A percentile compares a stretch with the other conserved stretches of the same genome.
Conservation (phyloP, 2,113 vertebrate species). For the Lepus timidus region DNA sequence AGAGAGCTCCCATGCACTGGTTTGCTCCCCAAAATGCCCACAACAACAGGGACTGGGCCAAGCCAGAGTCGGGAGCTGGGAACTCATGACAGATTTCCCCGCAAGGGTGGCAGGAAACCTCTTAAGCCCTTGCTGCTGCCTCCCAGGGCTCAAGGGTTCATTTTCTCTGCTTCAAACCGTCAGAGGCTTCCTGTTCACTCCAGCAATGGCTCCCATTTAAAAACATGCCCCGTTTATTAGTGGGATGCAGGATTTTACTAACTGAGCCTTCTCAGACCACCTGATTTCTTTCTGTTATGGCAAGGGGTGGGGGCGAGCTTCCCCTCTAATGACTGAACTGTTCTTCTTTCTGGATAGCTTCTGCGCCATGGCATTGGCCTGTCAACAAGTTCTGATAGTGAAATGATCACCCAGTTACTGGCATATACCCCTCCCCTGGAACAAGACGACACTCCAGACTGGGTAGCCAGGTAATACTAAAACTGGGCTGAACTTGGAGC, state of each 20-base stretch:
- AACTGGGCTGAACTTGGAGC: neutral
- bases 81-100: too few species aligned
- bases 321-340: neutral
- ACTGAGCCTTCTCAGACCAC: neutral
- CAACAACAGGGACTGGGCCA: too few species aligned
- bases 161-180: neutral
- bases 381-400: constrained; percentile 98
- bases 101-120: too few species aligned
- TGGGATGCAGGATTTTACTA: neutral
- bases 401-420: constrained; percentile 98
- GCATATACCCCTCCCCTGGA: constrained; percentile 97
- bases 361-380: constrained; percentile 97
- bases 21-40: too few species aligned
- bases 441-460: constrained; percentile 94
- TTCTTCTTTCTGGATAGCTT: constrained; percentile 87
- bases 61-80: too few species aligned
- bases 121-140: neutral
- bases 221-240: neutral
- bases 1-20: too few species aligned
- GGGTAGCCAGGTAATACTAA: constrained; percentile 95
- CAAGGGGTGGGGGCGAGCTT: neutral
- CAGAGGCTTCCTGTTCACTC: neutral
- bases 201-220: neutral
- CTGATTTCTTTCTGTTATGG: neutral
- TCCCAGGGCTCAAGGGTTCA: neutral